These are phyloP conservation scores for Poeciliopsis turrubarensis DNA, from an alignment of 2,113 vertebrate species.

Conservation along the genomic window DNA sequence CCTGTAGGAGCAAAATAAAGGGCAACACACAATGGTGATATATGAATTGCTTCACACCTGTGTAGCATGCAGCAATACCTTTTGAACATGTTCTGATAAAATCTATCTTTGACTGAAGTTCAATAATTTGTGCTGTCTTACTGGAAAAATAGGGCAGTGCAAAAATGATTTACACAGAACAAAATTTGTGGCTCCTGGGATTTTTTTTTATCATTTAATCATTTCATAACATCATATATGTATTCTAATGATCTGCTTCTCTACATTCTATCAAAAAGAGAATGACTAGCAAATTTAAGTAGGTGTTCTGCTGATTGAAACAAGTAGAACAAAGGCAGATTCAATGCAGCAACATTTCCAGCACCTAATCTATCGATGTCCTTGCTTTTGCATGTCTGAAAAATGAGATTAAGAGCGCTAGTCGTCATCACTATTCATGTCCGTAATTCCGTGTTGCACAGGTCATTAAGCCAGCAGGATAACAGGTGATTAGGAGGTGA, in stretches of 20 bases:
- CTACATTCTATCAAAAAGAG: neutral
- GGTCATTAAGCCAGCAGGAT: conserved; percentile 64
- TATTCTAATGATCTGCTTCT: too few species aligned
- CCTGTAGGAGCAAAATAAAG: too few species aligned
- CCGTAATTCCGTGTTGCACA: conserved; percentile 64
- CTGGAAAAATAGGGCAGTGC: too few species aligned
- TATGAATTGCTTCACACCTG: neutral
- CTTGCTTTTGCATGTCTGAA: conserved; percentile 1
- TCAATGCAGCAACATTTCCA: neutral
- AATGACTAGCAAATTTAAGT: neutral
- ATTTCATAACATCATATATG: too few species aligned
- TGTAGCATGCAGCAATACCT: neutral
- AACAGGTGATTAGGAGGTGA: conserved; percentile 51
- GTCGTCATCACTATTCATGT: conserved; percentile 29
- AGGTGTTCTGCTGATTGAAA: neutral
- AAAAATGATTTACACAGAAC: too few species aligned
- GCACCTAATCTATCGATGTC: neutral
- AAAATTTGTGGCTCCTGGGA: neutral
- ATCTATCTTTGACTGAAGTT: neutral
- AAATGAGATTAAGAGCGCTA: conserved; percentile 47
- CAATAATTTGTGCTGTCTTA: too few species aligned
- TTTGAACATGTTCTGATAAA: neutral
- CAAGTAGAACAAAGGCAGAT: neutral
- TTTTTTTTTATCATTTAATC: too few species aligned
- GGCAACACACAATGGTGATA: neutral